Evolutionary conservation across 53 echinoderm and acorn worm genomes (phyloP), one percentile per base, ranked within the genome.

Genomic region (Pentamera pediparva): DNA sequence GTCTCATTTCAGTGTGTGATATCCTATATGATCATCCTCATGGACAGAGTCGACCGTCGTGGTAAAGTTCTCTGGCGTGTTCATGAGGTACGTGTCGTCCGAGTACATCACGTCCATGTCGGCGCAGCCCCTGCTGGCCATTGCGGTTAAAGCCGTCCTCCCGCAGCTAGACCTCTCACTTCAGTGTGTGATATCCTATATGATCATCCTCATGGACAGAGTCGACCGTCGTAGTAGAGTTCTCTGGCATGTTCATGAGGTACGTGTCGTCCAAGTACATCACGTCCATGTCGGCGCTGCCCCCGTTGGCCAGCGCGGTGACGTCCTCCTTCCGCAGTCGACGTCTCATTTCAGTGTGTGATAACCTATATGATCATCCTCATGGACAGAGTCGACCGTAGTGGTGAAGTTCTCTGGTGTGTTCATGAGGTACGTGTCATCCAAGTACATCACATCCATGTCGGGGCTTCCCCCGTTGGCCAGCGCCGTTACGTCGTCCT

Each of bases 231-330:
- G 85, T 80, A 1, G 84, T 79, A 61, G 87, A 85, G 49, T 78
- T 70, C 40, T 88, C 92, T 9, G 93, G 79, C 9, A 88, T 80
- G 35, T 90, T 89, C 94, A 94, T 94, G 5, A 94, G 81, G 38
- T 94, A 94, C 0, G 94, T 82, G 50, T 94, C 94, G 30, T 90
- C 93, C 28, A 94, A 61, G 60, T 90, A 93, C 86, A 90, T 87
- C 25, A 94, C 94, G 54, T 94, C 94, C n/a, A 81, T 65, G 48
- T 27, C 45, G 11, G 67, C 43, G n/a, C n/a, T n/a, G n/a, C n/a
- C 22, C 20, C 62, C 32, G 10, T 37, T 54, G 0, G 52, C 34
- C 54, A 72, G 73, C 2, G 73, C 33, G 6, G 52, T 72, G 52
- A 33, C 35, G 36, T 72, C 73, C 73, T 52, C 73, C 15, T 54